Base-by-base conservation (phyloP, 2,113 vertebrate species). In the Felis chaus region DNA sequence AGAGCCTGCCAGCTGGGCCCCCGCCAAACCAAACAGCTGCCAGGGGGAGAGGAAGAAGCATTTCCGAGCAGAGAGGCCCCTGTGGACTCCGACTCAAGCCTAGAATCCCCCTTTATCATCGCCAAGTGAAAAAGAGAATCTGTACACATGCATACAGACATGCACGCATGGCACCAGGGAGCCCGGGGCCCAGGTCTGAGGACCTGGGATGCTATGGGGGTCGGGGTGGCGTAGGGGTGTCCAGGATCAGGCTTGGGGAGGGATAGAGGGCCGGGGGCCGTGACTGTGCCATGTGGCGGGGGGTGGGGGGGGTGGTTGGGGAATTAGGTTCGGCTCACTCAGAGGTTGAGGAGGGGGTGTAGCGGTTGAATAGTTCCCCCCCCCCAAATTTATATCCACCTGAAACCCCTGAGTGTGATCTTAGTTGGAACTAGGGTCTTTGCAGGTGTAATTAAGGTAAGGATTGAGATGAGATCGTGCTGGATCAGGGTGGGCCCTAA, bases 11-110 rank as follows among this genome's bases (percentile, higher is more conserved):
- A 98, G 97, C 92, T 98, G 98, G 98, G 96, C 12, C 61, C 71
- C 76, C 0, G 97, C 98, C 98, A 98, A 98, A 85, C 92, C 96
- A 98, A 98, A 98, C 97, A 96, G 97, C 97, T 98, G 97, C 98
- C 97, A 98, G 97, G 95, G 97, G 97, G 97, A 98, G 97, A 98
- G 98, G 98, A 98, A 98, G 98, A 98, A 98, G 98, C 97, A 95
- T 98, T 98, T 98, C 98, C 98, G 97, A 98, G 98, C 98, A 98
- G 96, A 96, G 97, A 98, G 98, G 97, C 97, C 97, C 94, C 97
- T 94, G 96, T 94, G 97, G 98, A 96, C 97, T 98, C 95, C 14
- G 2, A 79, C 92, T 94, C 87, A 86, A 97, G 96, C 69, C 97
- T 96, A 97, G 98, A 98, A 98, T 98, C 98, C 97, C 98, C 97